A percentile compares a stretch with the other conserved stretches of the same genome.
These are phyloP conservation scores for Eublepharis macularius DNA, from an alignment of 2,113 vertebrate genomes.

Conservation along the genomic window DNA sequence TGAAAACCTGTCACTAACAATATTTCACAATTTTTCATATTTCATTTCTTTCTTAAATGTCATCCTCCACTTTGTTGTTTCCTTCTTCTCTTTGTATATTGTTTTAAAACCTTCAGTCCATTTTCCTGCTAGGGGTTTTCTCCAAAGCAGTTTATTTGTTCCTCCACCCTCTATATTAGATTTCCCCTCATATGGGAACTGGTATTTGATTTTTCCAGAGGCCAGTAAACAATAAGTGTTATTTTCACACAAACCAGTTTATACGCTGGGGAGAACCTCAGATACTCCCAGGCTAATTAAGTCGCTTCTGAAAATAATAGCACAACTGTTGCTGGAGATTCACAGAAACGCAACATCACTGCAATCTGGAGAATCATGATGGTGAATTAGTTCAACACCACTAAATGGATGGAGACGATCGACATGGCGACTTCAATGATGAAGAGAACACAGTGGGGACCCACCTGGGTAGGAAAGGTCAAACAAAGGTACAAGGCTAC, in stretches of 20 bases:
- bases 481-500: too few relatives aligned
- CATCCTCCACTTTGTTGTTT: neutral
- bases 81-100: neutral
- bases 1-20: neutral
- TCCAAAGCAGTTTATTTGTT: neutral
- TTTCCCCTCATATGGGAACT: neutral
- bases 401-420: neutral
- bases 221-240: neutral
- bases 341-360: neutral
- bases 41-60: neutral
- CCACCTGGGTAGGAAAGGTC: too few relatives aligned
- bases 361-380: neutral
- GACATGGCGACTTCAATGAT: too few relatives aligned
- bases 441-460: too few relatives aligned
- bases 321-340: neutral
- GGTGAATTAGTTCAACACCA: neutral
- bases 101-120: neutral
- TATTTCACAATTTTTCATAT: neutral
- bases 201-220: conserved; percentile 16
- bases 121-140: neutral
- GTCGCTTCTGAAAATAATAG: conserved; percentile 2
- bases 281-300: neutral
- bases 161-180: neutral
- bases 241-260: conserved; percentile 1
- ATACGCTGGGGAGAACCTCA: neutral